Percentiles rank a stretch among this genome's conserved stretches.
Conservation (phyloP, 2,797 vertebrate species). For the Xenopus petersii region DNA sequence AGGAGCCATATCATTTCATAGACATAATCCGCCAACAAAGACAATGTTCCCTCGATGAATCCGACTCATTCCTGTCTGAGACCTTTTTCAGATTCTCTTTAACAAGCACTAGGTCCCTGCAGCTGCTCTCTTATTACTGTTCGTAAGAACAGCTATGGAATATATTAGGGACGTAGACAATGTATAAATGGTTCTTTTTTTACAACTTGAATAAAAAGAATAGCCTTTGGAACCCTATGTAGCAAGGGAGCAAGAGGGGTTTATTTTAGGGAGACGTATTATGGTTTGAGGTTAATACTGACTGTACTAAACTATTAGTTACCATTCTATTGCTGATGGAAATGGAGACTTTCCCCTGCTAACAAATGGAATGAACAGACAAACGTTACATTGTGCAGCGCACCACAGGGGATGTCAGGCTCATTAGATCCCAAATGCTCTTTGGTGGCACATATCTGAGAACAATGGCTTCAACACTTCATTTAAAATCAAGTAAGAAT, state of each 20-base stretch:
- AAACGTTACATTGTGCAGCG: not conserved
- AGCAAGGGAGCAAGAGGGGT: constrained; percentile 11
- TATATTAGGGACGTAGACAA: constrained; percentile 1
- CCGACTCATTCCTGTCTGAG: too few species aligned
- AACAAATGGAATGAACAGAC: constrained; percentile 1
- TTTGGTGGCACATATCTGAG: not conserved
- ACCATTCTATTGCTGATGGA: not conserved
- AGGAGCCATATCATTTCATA: too few species aligned
- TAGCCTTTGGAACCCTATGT: not conserved
- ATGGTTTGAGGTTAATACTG: constrained; percentile 15
- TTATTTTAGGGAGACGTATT: constrained; percentile 3
- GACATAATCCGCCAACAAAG: too few species aligned
- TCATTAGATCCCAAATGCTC: constrained; percentile 6
- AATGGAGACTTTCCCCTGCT: not conserved
- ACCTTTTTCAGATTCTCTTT: too few species aligned
- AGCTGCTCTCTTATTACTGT: too few species aligned
- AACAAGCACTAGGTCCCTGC: too few species aligned
- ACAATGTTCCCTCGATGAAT: too few species aligned
- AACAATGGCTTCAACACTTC: not conserved
- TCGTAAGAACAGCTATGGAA: not conserved
- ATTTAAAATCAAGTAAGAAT: not conserved
- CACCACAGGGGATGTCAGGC: not conserved
- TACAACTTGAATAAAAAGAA: not conserved
- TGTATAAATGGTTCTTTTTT: constrained; percentile 2
- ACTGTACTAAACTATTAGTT: not conserved